These are phyloP conservation scores for Probaryconus sp. DNA, from an alignment of 1,140 invertebrate genomes.

Conservation along the genomic window DNA sequence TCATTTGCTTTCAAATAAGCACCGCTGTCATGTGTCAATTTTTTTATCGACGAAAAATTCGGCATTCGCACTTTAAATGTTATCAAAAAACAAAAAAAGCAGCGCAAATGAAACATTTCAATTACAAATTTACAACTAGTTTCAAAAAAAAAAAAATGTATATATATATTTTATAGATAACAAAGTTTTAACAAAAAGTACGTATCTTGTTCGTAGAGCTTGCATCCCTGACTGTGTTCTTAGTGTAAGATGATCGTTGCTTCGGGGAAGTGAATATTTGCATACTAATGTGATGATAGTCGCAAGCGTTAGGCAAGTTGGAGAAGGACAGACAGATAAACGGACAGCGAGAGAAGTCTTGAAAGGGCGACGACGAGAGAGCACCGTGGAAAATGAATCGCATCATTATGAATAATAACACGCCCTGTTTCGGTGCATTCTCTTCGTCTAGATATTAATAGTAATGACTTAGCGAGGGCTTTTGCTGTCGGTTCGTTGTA, in stretches of 20 bases:
- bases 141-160: no score
- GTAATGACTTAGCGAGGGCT: constrained; percentile 68
- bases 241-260: constrained; percentile 48
- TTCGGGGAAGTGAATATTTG: constrained; percentile 69
- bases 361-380: constrained; percentile 43
- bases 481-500: constrained; percentile 45
- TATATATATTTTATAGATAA: no score
- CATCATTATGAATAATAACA: constrained; percentile 72
- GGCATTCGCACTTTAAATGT: no score
- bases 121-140: no score
- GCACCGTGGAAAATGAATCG: constrained; percentile 66
- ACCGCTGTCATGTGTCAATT: constrained; percentile 28
- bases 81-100: no score
- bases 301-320: constrained; percentile 5
- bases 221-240: constrained; percentile 12
- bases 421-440: constrained; percentile 60
- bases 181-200: no score
- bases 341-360: constrained; percentile 47
- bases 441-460: constrained; percentile 69
- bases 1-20: constrained; percentile 31
- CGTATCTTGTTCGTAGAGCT: no score
- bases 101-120: no score
- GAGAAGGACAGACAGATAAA: constrained; percentile 41
- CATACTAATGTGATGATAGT: constrained; percentile 69
- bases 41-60: constrained; percentile 30